Evolutionary conservation across 2,888 invertebrate species (phyloP).

Genomic region (Dynastes maya): DNA sequence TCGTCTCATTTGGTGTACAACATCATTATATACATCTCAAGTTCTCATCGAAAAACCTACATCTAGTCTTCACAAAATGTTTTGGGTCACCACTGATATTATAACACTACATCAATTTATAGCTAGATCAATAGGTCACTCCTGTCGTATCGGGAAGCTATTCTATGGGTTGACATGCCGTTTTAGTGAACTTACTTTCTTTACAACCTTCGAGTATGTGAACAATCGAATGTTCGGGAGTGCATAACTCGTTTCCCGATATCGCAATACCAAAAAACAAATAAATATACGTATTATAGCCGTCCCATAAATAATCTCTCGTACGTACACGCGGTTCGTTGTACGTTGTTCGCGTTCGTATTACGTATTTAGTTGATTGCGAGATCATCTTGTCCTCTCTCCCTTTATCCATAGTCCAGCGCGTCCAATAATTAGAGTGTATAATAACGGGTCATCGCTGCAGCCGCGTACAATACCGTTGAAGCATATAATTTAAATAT

Average conservation of each 20-base stretch:
- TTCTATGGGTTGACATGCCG: too few relatives aligned
- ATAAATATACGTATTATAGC: constrained; percentile 48
- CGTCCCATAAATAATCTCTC: constrained; percentile 50
- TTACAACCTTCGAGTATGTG: too few relatives aligned
- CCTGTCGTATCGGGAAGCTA: too few relatives aligned
- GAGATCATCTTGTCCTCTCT: constrained; percentile 50
- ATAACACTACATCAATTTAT: too few relatives aligned
- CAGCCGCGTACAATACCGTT: constrained; percentile 63
- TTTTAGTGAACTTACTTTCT: too few relatives aligned
- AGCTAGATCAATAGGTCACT: too few relatives aligned
- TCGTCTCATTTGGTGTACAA: too few relatives aligned
- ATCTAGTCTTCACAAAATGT: too few relatives aligned
- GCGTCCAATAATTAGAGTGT: constrained; percentile 63
- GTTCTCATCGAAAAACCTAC: too few relatives aligned
- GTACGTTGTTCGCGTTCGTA: constrained; percentile 25
- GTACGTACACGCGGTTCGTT: background rate
- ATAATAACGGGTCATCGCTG: constrained; percentile 63
- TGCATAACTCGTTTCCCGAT: background rate
- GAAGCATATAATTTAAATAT: constrained; percentile 67
- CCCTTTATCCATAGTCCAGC: background rate
- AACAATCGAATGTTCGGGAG: too few relatives aligned
- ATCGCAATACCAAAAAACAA: constrained; percentile 38
- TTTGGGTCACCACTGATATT: too few relatives aligned
- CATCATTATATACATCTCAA: too few relatives aligned
- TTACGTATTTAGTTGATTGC: constrained; percentile 52